A percentile compares a stretch with the other conserved stretches of the same genome.
Conservation (phyloP, 1,140 invertebrate genomes). For the Scaptomyza hsui region DNA sequence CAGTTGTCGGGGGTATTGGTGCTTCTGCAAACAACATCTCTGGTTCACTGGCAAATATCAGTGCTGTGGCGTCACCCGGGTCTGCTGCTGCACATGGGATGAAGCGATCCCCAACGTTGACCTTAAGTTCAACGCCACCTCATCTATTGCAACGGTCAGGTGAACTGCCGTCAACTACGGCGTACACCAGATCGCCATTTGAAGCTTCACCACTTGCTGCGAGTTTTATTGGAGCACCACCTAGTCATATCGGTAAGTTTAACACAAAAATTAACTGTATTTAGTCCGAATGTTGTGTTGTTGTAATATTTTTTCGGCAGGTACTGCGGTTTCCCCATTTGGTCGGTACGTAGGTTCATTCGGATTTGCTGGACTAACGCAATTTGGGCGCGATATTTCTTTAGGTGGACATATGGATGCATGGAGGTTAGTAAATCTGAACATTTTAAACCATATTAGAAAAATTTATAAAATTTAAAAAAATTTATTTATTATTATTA, state of each 20-base stretch:
- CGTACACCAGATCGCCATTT: constrained; percentile 83
- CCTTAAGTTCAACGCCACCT: constrained; percentile 85
- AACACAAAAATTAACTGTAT: neutral
- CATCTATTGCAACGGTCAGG: constrained; percentile 83
- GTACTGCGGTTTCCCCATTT: constrained; percentile 89
- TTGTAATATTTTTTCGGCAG: constrained; percentile 29
- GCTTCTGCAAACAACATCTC: constrained; percentile 39
- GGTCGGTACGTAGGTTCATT: constrained; percentile 87
- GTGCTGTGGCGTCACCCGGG: constrained; percentile 86
- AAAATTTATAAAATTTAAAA: no score
- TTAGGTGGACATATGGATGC: constrained; percentile 86
- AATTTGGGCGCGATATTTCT: constrained; percentile 88
- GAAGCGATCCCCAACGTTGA: constrained; percentile 70
- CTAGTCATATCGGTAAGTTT: constrained; percentile 87
- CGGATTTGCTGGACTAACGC: constrained; percentile 87
- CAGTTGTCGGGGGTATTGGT: constrained; percentile 1
- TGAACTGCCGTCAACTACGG: constrained; percentile 78
- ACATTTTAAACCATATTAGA: no score
- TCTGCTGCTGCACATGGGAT: constrained; percentile 85
- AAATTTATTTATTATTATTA: no score
- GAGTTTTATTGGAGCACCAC: constrained; percentile 87
- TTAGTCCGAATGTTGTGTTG: neutral
- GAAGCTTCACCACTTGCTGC: constrained; percentile 87
- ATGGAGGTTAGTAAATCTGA: constrained; percentile 86
- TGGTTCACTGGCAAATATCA: constrained; percentile 17